Evolutionary conservation across 2,113 vertebrate genomes (phyloP), one percentile per base, ranked within the genome.

Genomic region (Dicentrarchus labrax): DNA sequence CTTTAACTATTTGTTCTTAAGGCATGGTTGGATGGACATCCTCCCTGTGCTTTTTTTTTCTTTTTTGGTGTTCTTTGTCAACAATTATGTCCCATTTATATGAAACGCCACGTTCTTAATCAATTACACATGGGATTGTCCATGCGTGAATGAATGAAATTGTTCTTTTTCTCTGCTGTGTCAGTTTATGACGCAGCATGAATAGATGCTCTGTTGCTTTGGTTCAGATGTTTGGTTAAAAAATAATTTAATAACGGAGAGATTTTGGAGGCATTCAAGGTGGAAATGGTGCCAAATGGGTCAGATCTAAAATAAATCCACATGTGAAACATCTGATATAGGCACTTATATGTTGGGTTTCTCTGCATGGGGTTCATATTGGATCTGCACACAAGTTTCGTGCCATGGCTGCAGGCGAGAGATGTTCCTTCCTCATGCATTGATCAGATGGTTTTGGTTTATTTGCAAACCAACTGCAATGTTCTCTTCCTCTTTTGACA

Each of bases 191-290:
- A 72, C 61, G 77, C 84, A 88, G 86, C 68, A 79, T 90, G 57
- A 92, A 90, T 82, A 43, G 68, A 64, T 4, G 59, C 64, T 76
- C 79, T 92, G 83, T 86, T 86, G 48, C 10, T 78, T 53, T 30
- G n/a, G 72, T 61, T 84, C n/a, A 78, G 72, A 80, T 7, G 12
- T 83, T 69, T 57, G 38, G 70, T 56, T 80, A 24, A 77, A 50
- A 84, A 72, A 70, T 73, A 10, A 72, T 87, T 64, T 83, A 79
- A 91, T 83, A 83, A 88, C 3, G 2, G 54, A 30, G 17, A 56
- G 4, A 45, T 76, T 61, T 70, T 60, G 24, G 24, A 79, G 70
- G 75, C 15, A 57, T 60, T 65, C 59, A 9, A 12, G 36, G 36
- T 19, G 19, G 11, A 60, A 61, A 39, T 10, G 4, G 19, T 69